Evolutionary conservation across 2,797 vertebrate genomes (phyloP).

Genomic region (Furcifer pardalis): DNA sequence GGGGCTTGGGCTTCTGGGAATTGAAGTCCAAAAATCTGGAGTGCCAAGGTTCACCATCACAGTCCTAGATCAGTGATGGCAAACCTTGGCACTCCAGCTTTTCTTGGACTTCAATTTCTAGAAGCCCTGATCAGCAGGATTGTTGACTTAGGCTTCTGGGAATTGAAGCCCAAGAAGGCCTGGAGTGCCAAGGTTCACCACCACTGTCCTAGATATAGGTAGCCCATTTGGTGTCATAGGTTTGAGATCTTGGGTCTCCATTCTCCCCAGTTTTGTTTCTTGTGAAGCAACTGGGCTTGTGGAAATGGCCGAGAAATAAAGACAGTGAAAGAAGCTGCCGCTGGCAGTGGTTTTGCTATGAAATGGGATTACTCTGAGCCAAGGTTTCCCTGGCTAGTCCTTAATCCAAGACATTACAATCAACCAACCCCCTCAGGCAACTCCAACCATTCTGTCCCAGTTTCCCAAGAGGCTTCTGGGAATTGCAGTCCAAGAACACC

Average conservation of each 20-base stretch:
- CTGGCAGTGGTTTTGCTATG: neutral
- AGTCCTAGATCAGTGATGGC: too few species aligned
- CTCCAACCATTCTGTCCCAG: conserved; percentile 32
- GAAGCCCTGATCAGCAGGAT: too few species aligned
- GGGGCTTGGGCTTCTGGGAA: too few species aligned
- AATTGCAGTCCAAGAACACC: neutral
- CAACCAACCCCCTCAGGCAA: conserved; percentile 40
- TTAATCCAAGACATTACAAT: conserved; percentile 21
- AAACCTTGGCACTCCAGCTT: neutral
- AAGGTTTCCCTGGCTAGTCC: conserved; percentile 12
- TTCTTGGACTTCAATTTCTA: too few species aligned
- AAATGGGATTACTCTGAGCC: neutral
- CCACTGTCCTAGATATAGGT: neutral
- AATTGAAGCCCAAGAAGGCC: too few species aligned
- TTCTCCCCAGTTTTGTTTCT: neutral
- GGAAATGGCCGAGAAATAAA: neutral
- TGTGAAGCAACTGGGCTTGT: neutral
- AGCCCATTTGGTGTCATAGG: neutral
- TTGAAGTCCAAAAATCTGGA: too few species aligned
- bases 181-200: too few species aligned
- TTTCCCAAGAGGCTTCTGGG: conserved; percentile 10
- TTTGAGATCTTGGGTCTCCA: neutral
- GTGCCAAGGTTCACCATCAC: too few species aligned
- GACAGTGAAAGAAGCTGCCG: neutral
- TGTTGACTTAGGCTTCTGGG: too few species aligned